Base-by-base conservation (phyloP, 1,140 invertebrate species). In the Muscidifurax raptorellus region DNA sequence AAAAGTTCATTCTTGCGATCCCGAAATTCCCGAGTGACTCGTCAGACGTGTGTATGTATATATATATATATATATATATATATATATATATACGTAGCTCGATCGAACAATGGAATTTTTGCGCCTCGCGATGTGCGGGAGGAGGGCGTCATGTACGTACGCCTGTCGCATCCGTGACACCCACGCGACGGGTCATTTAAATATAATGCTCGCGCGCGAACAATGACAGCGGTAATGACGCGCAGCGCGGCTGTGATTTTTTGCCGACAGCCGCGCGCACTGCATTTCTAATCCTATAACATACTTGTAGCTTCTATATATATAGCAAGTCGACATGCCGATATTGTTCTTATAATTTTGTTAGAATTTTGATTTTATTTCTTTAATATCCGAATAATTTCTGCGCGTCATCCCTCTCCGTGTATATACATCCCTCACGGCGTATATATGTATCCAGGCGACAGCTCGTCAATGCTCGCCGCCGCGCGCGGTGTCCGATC, bases 201-300 rank as follows among this genome's bases (percentile, higher is more conserved):
- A 69, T 69, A 69, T 69, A 69, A 69, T 69, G 66, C 66, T 18
- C n/a, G n/a, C n/a, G 5, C 66, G 66, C 27, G 66, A 69, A 30
- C 66, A 30, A 69, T 69, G 66, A 69, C 66, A 69, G 15, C 28
- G 66, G 7, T 59, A 59, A 59, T 59, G 52, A 59, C 18, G 52
- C 18, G 32, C 32, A 32, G 32, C 32, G 2, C 32, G 36, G 36
- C 36, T 6, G 52, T 7, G 1, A 4, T n/a, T 59, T 59, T 59
- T 22, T 6, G 0, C 18, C 4, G 36, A 0, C 36, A 40, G 9
- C 22, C 52, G 52, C 52, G 52, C 52, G 4, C 22, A 52, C 18
- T n/a, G 18, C 52, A 59, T 59, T 59, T n/a, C 22, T 59, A 59
- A 7, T n/a, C n/a, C n/a, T n/a, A n/a, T n/a, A n/a, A n/a, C n/a